These are phyloP conservation scores for Heteromyza rotundicornis DNA, from an alignment of 2,888 invertebrate genomes.

Conservation along the genomic window DNA sequence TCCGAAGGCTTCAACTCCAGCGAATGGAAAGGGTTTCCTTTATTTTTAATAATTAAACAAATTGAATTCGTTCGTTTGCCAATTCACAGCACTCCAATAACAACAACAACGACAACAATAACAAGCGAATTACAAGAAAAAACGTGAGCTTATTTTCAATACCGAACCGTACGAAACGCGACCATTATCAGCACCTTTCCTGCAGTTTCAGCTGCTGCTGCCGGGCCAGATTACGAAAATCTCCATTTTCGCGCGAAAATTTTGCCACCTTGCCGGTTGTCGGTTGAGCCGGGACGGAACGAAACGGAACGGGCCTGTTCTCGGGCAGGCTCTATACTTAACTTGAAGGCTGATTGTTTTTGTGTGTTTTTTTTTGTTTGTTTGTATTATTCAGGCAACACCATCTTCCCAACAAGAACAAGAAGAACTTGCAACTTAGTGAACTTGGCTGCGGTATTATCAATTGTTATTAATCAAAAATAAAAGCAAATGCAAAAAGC, in stretches of 20 bases:
- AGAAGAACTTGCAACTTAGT: not conserved
- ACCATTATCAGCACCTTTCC: not conserved
- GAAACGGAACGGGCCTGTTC: not conserved
- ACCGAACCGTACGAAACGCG: not conserved
- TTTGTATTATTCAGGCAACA: not conserved
- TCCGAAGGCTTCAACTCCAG: not conserved
- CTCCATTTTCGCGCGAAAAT: conserved; percentile 51
- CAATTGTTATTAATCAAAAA: conserved; percentile 57
- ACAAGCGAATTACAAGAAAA: too few species aligned
- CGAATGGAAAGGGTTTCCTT: not conserved
- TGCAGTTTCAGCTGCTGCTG: conserved; percentile 6
- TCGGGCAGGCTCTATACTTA: not conserved
- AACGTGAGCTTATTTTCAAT: conserved; percentile 38
- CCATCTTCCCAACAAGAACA: not conserved
- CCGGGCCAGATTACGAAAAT: conserved; percentile 44
- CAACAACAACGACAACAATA: too few species aligned
- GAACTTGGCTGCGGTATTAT: conserved; percentile 32
- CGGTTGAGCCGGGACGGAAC: not conserved
- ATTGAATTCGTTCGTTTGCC: not conserved
- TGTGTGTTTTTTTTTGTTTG: too few species aligned
- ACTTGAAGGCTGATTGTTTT: too few species aligned
- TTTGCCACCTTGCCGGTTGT: conserved; percentile 42
- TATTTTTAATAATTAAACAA: conserved; percentile 2
- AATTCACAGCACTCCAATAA: not conserved
- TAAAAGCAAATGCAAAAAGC: conserved; percentile 37